Evolutionary conservation across 1,140 invertebrate genomes (phyloP), one percentile per base, ranked within the genome.

Genomic region (Brachionus rubens): DNA sequence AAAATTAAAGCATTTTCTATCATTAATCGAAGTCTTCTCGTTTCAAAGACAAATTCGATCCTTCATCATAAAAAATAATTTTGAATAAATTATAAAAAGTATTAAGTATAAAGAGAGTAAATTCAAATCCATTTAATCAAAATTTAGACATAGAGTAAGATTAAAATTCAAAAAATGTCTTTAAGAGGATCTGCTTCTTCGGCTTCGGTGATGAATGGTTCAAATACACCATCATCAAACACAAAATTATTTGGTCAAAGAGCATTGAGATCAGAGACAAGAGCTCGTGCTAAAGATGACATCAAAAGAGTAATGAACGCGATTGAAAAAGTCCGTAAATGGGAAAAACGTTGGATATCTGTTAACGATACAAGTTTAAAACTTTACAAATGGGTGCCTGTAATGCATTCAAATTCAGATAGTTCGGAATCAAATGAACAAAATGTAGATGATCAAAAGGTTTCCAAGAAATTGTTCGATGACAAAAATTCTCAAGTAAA

Each of bases 331-430:
- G 95, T 98, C 83, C 88, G 95, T 81, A 93, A 94, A 88, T 98
- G 96, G 96, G 94, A 97, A 83, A 97, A 98, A 83, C 96, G 95
- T 88, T 97, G 94, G 94, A 93, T 98, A 0, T 96, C 93, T 1
- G 93, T 98, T 83, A 93, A 93, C 67, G 94, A 98, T 84, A 96
- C 94, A 0, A 93, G 93, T 16, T 96, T 98, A 92, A 95, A 94
- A 87, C 94, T 98, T 80, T 96, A 92, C 82, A 97, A 97, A 88
- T 98, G 94, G 94, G 94, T 97, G 46, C 94, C 94, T 59, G 91
- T 72, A 1, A 28, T 54, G 47, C 19, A 48, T 24, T 40, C 46
- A 21, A 12, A 65, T 21, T 65, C 40, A 43, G 43, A 43, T 6
- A 36, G 43, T 12, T 14, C 5, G 9, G 54, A 59, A 26, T n/a